Percentiles rank a stretch among this genome's conserved stretches.
Evolutionary conservation across 2,888 invertebrate genomes (phyloP).

Genomic region (Loripinus fragilis): DNA sequence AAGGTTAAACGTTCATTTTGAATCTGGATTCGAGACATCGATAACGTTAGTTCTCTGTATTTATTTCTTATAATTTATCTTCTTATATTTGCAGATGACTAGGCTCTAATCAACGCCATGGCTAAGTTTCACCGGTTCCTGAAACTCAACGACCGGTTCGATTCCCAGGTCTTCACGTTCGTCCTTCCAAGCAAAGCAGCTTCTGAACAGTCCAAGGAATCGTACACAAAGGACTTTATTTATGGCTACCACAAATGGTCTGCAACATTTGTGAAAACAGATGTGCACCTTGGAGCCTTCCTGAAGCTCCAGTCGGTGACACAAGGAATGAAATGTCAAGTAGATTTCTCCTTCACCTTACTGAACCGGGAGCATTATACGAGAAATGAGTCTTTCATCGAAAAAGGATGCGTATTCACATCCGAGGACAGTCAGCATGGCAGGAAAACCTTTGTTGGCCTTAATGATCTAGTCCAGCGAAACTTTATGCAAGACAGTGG

Average conservation of each 20-base stretch:
- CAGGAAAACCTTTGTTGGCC: constrained; percentile 79
- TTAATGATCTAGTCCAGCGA: constrained; percentile 83
- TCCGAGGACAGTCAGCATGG: constrained; percentile 76
- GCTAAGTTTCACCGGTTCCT: constrained; percentile 88
- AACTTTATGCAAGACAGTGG: constrained; percentile 91
- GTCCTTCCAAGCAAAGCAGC: constrained; percentile 91
- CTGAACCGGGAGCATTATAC: constrained; percentile 91
- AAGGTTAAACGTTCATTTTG: too few species aligned
- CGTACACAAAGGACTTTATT: constrained; percentile 92
- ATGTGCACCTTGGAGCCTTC: constrained; percentile 91
- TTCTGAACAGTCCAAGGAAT: constrained; percentile 91
- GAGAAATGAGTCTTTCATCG: constrained; percentile 91
- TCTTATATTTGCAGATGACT: not conserved
- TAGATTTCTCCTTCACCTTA: constrained; percentile 92
- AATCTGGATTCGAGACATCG: too few species aligned
- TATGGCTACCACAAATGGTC: constrained; percentile 93
- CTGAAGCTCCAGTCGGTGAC: constrained; percentile 91
- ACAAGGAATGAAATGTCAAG: constrained; percentile 90
- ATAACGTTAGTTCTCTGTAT: too few species aligned
- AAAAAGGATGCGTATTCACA: constrained; percentile 88
- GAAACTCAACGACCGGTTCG: constrained; percentile 91
- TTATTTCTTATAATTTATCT: not conserved
- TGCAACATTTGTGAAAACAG: constrained; percentile 90
- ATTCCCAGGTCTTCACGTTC: constrained; percentile 93
- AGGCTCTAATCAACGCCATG: constrained; percentile 56